These are phyloP conservation scores for Apamea anceps DNA, from an alignment of 2,888 invertebrate species.

Conservation along the genomic window DNA sequence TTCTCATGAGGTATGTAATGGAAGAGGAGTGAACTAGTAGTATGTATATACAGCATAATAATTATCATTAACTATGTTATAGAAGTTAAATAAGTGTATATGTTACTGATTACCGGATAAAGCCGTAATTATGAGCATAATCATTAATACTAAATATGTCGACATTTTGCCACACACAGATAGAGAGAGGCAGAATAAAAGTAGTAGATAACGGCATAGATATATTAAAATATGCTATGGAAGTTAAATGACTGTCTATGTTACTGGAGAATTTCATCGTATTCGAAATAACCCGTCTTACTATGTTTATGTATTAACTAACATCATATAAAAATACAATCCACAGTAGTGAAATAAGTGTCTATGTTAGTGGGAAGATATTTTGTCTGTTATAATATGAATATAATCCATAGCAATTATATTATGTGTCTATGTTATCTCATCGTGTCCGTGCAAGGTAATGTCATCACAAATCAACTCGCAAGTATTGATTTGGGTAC, in stretches of 20 bases:
- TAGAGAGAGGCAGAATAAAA: background rate
- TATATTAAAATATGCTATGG: background rate
- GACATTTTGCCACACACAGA: background rate
- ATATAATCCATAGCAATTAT: slow-evolving; percentile 7
- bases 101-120: background rate
- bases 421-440: slow-evolving; percentile 26
- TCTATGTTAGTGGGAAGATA: background rate
- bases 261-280: background rate
- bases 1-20: background rate
- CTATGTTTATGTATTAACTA: background rate
- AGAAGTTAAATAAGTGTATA: background rate
- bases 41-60: background rate
- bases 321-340: background rate
- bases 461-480: background rate
- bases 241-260: slow-evolving; percentile 1
- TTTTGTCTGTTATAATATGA: background rate
- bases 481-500: background rate
- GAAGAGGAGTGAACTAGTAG: background rate
- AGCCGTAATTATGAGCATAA: background rate
- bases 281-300: background rate
- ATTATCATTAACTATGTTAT: background rate
- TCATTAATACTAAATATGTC: background rate
- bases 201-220: background rate
- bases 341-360: background rate
- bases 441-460: slow-evolving; percentile 3